These are phyloP conservation scores for Sebastes cheni DNA, from an alignment of 2,797 vertebrate genomes.

Conservation along the genomic window DNA sequence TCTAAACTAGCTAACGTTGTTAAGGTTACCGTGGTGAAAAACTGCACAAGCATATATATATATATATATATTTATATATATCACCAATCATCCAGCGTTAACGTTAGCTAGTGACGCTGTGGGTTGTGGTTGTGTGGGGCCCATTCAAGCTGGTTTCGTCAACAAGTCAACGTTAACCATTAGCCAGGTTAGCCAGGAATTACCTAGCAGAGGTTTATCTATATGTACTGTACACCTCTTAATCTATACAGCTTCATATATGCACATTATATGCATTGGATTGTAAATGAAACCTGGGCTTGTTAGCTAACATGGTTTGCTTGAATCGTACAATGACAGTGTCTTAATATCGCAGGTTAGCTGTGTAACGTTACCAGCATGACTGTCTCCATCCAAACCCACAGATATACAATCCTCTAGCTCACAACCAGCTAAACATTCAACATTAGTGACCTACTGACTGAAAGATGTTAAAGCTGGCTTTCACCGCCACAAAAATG, in stretches of 20 bases:
- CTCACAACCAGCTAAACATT: slow-evolving; percentile 16
- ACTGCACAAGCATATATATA: slow-evolving; percentile 63
- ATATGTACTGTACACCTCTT: background rate
- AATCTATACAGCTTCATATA: background rate
- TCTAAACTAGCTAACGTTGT: slow-evolving; percentile 68
- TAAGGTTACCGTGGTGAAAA: slow-evolving; percentile 69
- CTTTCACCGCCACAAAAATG: slow-evolving; percentile 51
- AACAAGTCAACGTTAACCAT: slow-evolving; percentile 79
- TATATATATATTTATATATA: background rate
- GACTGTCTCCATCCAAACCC: slow-evolving; percentile 55
- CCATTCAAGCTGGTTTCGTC: slow-evolving; percentile 78
- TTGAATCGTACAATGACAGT: slow-evolving; percentile 68
- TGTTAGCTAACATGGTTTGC: slow-evolving; percentile 28
- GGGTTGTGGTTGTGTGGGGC: slow-evolving; percentile 52
- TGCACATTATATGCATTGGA: background rate
- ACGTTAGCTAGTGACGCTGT: slow-evolving; percentile 77
- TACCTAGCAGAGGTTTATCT: slow-evolving; percentile 58
- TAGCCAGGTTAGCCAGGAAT: slow-evolving; percentile 71
- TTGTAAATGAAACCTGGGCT: background rate
- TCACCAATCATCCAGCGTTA: slow-evolving; percentile 70
- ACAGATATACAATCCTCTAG: slow-evolving; percentile 11
- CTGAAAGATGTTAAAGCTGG: slow-evolving; percentile 57
- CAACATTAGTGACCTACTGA: slow-evolving; percentile 63
- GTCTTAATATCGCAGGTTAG: slow-evolving; percentile 66
- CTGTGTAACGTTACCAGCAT: slow-evolving; percentile 60